A percentile compares a stretch with the other conserved stretches of the same genome.
phyloP scores from a whole-genome alignment of 2,113 vertebrate species.

The Progne subis region DNA sequence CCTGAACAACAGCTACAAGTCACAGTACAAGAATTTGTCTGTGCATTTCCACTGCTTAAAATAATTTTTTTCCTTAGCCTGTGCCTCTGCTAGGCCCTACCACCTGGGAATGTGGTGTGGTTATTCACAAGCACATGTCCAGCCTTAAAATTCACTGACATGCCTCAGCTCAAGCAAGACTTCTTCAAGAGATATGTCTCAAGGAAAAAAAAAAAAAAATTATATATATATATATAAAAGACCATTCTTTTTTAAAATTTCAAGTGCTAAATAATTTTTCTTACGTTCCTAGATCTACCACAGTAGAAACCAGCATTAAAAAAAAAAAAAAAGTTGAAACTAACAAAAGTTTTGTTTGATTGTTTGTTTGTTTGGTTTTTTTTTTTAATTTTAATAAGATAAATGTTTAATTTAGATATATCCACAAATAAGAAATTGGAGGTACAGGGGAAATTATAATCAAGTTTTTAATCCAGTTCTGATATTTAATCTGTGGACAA shows the following conservation, averaged over 20 bases:
- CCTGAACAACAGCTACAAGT: neutral
- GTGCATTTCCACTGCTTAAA: neutral
- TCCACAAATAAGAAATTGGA: neutral
- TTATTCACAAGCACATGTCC: neutral
- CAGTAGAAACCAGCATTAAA: neutral
- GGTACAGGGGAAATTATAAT: neutral
- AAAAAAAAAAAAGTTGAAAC: neutral
- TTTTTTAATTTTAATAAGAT: neutral
- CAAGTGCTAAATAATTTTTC: neutral
- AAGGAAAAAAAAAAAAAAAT: neutral
- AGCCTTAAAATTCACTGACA: neutral
- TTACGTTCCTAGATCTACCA: neutral
- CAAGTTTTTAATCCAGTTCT: neutral
- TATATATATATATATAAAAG: neutral
- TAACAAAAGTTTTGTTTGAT: neutral
- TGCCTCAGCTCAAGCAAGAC: neutral
- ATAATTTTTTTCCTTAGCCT: neutral
- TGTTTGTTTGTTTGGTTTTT: neutral
- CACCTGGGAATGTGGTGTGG: neutral
- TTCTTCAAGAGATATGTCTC: neutral
- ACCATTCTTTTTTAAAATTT: rapidly evolving
- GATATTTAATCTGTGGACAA: neutral
- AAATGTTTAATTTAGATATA: neutral
- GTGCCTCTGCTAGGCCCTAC: neutral
- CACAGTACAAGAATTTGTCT: neutral